Evolutionary conservation across 2,888 invertebrate species (phyloP).

Genomic region (Maniola hyperantus): DNA sequence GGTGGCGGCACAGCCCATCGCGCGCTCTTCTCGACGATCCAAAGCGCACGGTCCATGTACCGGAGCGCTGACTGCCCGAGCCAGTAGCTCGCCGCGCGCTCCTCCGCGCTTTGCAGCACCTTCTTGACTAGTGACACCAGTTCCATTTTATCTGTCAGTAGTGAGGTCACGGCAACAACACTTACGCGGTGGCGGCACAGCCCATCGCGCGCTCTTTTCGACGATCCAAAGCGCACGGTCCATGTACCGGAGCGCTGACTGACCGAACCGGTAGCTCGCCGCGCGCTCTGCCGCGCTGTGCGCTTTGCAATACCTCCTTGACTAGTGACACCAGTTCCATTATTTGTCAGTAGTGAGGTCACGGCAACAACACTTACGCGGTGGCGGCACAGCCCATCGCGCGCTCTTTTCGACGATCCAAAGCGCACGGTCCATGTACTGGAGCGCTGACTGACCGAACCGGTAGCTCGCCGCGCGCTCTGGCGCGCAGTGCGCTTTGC

Average conservation of each 20-base stretch:
- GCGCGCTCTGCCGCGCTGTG: too few species aligned
- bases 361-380: too few species aligned
- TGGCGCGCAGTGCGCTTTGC: slow-evolving; percentile 61
- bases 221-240: too few species aligned
- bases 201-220: too few species aligned
- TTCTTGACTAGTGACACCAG: slow-evolving; percentile 63
- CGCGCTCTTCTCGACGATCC: slow-evolving; percentile 81
- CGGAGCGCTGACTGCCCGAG: slow-evolving; percentile 74
- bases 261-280: too few species aligned
- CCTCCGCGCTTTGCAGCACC: slow-evolving; percentile 57
- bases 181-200: too few species aligned
- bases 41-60: slow-evolving; percentile 72
- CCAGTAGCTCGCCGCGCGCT: slow-evolving; percentile 67
- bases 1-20: slow-evolving; percentile 82
- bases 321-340: too few species aligned
- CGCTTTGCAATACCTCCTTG: too few species aligned
- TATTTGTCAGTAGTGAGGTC: too few species aligned
- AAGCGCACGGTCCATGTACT: slow-evolving; percentile 71
- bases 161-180: too few species aligned
- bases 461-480: slow-evolving; percentile 71
- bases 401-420: slow-evolving; percentile 82
- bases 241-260: too few species aligned
- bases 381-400: slow-evolving; percentile 82
- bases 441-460: slow-evolving; percentile 68
- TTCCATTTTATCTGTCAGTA: too few species aligned